A percentile compares a stretch with the other conserved stretches of the same genome.
These are phyloP conservation scores for Lamellibrachia columna DNA, from an alignment of 2,888 invertebrate species.

Conservation along the genomic window DNA sequence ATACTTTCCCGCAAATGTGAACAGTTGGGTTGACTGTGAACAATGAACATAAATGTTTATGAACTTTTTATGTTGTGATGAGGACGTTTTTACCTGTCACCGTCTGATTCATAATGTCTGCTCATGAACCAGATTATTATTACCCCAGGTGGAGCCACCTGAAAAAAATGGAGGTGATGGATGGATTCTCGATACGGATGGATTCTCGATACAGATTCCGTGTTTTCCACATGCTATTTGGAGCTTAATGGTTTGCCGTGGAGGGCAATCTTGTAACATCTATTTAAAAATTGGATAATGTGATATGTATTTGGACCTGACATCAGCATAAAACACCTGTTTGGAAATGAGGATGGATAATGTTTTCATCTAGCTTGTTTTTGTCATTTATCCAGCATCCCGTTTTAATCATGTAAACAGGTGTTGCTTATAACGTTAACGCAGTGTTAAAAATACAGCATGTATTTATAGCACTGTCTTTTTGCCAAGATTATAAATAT, in stretches of 20 bases:
- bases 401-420: neutral
- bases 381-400: neutral
- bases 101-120: no score
- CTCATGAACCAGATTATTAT: no score
- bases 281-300: neutral
- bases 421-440: neutral
- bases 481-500: neutral
- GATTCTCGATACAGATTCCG: neutral
- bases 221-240: neutral
- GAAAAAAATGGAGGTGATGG: neutral
- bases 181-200: neutral
- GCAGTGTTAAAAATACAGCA: neutral
- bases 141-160: no score
- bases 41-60: no score
- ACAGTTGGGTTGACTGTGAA: no score
- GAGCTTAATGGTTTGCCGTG: neutral
- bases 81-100: no score
- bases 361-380: neutral
- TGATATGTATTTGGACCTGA: neutral
- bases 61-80: no score
- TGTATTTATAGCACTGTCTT: neutral
- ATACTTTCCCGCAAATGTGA: no score
- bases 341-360: neutral
- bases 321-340: neutral
- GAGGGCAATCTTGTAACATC: neutral